These are phyloP conservation scores for Pagetopsis macropterus DNA, from an alignment of 2,797 vertebrate genomes.

Conservation along the genomic window DNA sequence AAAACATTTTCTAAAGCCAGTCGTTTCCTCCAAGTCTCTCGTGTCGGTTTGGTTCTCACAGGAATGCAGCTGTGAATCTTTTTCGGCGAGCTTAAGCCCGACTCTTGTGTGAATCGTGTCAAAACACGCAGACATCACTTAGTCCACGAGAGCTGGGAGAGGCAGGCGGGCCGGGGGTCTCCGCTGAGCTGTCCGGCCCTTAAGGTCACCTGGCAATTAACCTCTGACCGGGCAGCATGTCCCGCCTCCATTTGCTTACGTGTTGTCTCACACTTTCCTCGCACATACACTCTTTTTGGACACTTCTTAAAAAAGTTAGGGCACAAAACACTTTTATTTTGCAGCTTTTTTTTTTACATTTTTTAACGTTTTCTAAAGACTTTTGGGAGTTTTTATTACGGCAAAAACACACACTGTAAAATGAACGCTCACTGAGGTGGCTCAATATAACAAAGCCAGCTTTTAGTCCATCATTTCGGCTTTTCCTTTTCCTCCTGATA, in stretches of 20 bases:
- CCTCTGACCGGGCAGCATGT: conserved; percentile 65
- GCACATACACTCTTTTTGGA: not conserved
- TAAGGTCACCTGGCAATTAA: conserved; percentile 82
- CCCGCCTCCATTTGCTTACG: conserved; percentile 43
- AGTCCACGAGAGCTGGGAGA: conserved; percentile 66
- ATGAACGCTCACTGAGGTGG: not conserved
- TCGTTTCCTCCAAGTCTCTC: conserved; percentile 4
- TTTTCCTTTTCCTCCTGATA: conserved; percentile 23
- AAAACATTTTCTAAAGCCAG: not conserved
- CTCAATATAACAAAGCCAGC: not conserved
- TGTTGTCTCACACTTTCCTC: conserved; percentile 27
- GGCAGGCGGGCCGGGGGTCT: conserved; percentile 62
- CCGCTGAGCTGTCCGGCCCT: conserved; percentile 64
- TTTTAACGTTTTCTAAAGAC: not conserved
- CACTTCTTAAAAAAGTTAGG: not conserved
- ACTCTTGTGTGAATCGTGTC: conserved; percentile 82
- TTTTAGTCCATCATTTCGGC: not conserved
- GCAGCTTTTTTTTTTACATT: not conserved
- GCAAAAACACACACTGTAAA: not conserved
- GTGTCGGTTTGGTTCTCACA: conserved; percentile 53
- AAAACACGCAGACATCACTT: conserved; percentile 82
- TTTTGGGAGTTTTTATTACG: not conserved
- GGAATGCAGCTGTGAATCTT: conserved; percentile 76
- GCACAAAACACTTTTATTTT: not conserved
- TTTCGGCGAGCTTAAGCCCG: conserved; percentile 54